Conservation (phyloP, 2,113 vertebrate species). For the Oryzias javanicus region DNA sequence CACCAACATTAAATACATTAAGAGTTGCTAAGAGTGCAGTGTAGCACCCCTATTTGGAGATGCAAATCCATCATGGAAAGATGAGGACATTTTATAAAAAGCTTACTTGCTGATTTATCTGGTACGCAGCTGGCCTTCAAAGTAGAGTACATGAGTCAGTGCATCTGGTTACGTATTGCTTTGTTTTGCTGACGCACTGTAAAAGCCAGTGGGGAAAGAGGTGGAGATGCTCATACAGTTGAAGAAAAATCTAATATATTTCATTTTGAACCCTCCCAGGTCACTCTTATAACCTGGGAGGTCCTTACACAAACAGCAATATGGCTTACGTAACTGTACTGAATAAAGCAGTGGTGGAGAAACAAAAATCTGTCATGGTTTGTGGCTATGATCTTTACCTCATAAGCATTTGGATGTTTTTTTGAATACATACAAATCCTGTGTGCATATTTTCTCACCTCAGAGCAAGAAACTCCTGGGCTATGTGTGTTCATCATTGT, state of each 20-base stretch:
- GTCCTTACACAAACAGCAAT: slow-evolving; percentile 11
- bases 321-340: slow-evolving; percentile 11
- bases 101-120: slow-evolving; percentile 63
- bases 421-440: too few species aligned
- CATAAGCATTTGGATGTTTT: not conserved
- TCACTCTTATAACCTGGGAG: not conserved
- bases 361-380: not conserved
- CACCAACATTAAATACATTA: not conserved
- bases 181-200: slow-evolving; percentile 41
- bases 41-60: slow-evolving; percentile 6
- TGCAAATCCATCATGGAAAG: slow-evolving; percentile 9
- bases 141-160: slow-evolving; percentile 44
- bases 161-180: slow-evolving; percentile 48
- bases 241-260: slow-evolving; percentile 31
- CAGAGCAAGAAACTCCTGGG: too few species aligned
- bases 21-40: not conserved
- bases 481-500: too few species aligned
- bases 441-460: too few species aligned
- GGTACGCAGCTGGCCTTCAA: slow-evolving; percentile 66
- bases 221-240: slow-evolving; percentile 24
- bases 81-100: slow-evolving; percentile 24
- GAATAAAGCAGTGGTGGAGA: not conserved
- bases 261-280: slow-evolving; percentile 31
- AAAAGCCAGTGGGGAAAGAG: slow-evolving; percentile 6
- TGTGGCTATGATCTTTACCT: not conserved